phyloP scores from a whole-genome alignment of 2,888 invertebrate species.

The Craniophora ligustri region DNA sequence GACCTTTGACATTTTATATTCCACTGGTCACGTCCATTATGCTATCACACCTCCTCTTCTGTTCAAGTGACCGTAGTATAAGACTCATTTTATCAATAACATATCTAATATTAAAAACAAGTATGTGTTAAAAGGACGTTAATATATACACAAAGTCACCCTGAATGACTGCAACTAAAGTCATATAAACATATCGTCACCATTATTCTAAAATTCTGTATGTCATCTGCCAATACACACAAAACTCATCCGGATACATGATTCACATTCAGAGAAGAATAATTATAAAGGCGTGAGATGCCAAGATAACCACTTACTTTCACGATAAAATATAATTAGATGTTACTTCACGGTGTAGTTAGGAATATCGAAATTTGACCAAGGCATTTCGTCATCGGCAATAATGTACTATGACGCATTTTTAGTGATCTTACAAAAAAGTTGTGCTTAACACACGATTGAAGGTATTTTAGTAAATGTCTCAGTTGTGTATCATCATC shows the following conservation, averaged over 20 bases:
- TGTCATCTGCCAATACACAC: constrained; percentile 23
- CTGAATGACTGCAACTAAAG: too few species aligned
- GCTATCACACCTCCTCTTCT: too few species aligned
- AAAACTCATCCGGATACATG: constrained; percentile 14
- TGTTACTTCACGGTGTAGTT: constrained; percentile 6
- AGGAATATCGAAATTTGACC: not conserved
- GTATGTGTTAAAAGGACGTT: too few species aligned
- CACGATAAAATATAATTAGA: constrained; percentile 28
- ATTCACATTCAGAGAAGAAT: constrained; percentile 28
- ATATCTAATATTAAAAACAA: too few species aligned
- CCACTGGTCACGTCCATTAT: too few species aligned
- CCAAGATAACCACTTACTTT: not conserved
- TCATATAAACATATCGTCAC: not conserved
- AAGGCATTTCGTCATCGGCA: not conserved
- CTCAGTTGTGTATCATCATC: too few species aligned
- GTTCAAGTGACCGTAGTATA: too few species aligned
- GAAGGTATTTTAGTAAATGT: too few species aligned
- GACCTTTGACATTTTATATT: too few species aligned
- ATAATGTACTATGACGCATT: constrained; percentile 2
- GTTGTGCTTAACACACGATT: too few species aligned
- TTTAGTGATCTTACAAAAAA: not conserved
- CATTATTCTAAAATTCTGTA: not conserved
- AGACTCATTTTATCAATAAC: too few species aligned
- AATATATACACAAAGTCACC: too few species aligned
- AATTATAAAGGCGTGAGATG: not conserved